A percentile compares a stretch with the other conserved stretches of the same genome.
phyloP scores from a whole-genome alignment of 2,888 invertebrate species.

The Matsumyia berberina region DNA sequence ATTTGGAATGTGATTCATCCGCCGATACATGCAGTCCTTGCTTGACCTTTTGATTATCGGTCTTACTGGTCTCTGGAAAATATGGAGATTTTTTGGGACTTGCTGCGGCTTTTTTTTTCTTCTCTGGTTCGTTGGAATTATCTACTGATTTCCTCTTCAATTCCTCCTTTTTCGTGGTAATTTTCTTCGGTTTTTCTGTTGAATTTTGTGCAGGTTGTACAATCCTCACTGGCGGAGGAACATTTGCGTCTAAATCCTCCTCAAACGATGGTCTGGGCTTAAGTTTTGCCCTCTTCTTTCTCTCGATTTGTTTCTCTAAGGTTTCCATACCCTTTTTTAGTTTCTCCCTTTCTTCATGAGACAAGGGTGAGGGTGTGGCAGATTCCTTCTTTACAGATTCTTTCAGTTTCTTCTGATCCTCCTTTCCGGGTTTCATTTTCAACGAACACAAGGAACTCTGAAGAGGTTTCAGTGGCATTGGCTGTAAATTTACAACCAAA shows the following conservation, averaged over 20 bases:
- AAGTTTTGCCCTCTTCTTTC: slow-evolving; percentile 32
- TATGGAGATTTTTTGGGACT: slow-evolving; percentile 20
- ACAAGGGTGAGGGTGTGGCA: slow-evolving; percentile 59
- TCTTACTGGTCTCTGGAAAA: slow-evolving; percentile 17
- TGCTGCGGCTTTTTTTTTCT: slow-evolving; percentile 8
- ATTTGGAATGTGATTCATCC: slow-evolving; percentile 29
- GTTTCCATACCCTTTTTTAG: slow-evolving; percentile 49
- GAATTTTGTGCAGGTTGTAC: neutral
- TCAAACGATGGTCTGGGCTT: slow-evolving; percentile 51
- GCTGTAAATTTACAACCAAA: slow-evolving; percentile 91
- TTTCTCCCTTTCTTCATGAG: slow-evolving; percentile 78
- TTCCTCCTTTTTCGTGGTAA: neutral
- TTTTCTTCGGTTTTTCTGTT: neutral
- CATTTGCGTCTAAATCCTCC: slow-evolving; percentile 48
- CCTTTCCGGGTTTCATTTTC: slow-evolving; percentile 81
- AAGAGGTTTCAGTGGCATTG: slow-evolving; percentile 89
- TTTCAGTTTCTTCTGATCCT: slow-evolving; percentile 25
- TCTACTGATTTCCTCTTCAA: slow-evolving; percentile 51
- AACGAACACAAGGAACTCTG: slow-evolving; percentile 87
- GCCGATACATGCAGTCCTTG: neutral
- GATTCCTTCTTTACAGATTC: slow-evolving; percentile 15
- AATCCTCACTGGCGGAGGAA: neutral
- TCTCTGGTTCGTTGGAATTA: slow-evolving; percentile 23
- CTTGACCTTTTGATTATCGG: neutral
- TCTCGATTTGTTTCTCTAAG: slow-evolving; percentile 38